Conservation (phyloP, 92 coral and sea anemone species). For the Palythoa grandiflora region DNA sequence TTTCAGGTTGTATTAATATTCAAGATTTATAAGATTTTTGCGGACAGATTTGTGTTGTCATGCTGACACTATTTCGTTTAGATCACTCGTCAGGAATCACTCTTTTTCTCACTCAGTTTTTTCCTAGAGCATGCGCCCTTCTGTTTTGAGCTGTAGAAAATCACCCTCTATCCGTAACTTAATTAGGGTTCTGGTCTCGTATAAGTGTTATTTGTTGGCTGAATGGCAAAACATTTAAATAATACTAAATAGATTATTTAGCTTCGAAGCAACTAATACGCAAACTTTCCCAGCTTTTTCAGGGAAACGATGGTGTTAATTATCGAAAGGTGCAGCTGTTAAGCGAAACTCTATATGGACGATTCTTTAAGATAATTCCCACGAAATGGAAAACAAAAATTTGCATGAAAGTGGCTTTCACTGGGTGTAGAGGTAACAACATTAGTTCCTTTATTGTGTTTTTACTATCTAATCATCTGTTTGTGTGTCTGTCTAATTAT, state of each 20-base stretch:
- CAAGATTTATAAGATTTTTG: neutral
- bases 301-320: neutral
- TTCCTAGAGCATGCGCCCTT: too few relatives aligned
- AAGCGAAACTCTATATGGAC: conserved; percentile 25
- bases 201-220: too few relatives aligned
- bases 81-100: too few relatives aligned
- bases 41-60: neutral
- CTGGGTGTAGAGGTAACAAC: conserved; percentile 30
- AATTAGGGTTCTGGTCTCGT: too few relatives aligned
- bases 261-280: neutral
- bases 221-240: neutral
- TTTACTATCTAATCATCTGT: too few relatives aligned
- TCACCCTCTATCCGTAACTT: too few relatives aligned
- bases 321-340: conserved; percentile 8
- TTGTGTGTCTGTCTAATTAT: too few relatives aligned
- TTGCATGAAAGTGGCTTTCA: conserved; percentile 41
- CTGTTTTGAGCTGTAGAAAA: too few relatives aligned
- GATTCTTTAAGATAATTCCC: conserved; percentile 26
- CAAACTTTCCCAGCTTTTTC: conserved; percentile 13
- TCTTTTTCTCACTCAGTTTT: too few relatives aligned
- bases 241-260: neutral
- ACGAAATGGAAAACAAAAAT: conserved; percentile 10
- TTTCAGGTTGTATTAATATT: neutral
- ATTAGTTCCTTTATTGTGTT: too few relatives aligned
- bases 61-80: too few relatives aligned